Evolutionary conservation across 2,797 vertebrate genomes (phyloP), one percentile per base, ranked within the genome.

Genomic region (Scarus forsteni): DNA sequence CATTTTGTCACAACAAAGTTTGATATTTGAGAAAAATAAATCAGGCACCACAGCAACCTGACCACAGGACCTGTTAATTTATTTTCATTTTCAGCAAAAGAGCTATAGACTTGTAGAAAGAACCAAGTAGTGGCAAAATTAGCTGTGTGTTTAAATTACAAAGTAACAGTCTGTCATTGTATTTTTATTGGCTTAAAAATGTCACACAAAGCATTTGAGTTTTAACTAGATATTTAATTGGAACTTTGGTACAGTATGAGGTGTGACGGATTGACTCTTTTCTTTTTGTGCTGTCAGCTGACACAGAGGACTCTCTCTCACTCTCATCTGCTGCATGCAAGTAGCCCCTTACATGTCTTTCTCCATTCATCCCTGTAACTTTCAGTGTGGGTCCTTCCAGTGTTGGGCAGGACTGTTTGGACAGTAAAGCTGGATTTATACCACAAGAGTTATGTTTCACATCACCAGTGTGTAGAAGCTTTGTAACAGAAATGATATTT

Each of bases 291-390:
- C 60, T 77, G 72, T 88, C 82, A 94, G 93, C 92, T 79, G 91
- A 93, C 86, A 83, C 84, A 77, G 92, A 93, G 60, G 91, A 92
- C 53, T 90, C 89, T 35, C 86, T 83, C 44, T 81, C 88, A 69
- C 85, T 79, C 61, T 90, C 90, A 36, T 90, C 92, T 40, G 64
- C 91, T 83, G 89, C 91, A 93, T 92, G 93, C 93, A 94, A 95
- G 92, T 92, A 93, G 83, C 67, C 44, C 50, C 49, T 80, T 71
- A 77, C 52, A 66, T 67, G 84, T 85, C 70, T 66, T 65, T 71
- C 36, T n/a, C 15, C 67, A 14, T 55, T 59, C 40, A 15, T 51
- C 52, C 62, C n/a, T 75, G 6, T 71, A 15, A 53, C 34, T 15
- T 57, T 27, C 27, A 27, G 27, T n/a, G n/a, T n/a, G n/a, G n/a